Conservation (phyloP, 2,797 vertebrate genomes). For the Acipenser transmontanus region DNA sequence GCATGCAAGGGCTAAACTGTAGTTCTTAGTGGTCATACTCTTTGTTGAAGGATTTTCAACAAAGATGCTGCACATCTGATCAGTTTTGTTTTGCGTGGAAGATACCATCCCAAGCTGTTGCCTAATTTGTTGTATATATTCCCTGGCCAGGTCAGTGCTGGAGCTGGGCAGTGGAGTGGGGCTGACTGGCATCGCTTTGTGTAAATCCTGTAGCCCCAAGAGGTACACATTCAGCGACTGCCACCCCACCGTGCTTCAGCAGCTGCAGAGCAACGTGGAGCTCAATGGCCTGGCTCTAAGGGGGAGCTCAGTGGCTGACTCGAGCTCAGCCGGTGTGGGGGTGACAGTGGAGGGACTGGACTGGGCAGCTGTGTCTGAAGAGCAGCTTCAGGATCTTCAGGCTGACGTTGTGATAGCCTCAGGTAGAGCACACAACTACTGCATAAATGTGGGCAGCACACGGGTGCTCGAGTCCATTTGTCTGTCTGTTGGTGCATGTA, state of each 20-base stretch:
- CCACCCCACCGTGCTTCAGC: conserved; percentile 69
- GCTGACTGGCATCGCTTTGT: conserved; percentile 73
- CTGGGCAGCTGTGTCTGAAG: conserved; percentile 57
- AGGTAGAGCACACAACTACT: conserved; percentile 51
- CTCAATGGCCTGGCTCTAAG: conserved; percentile 54
- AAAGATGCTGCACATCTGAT: too few species aligned
- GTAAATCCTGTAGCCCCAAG: conserved; percentile 61
- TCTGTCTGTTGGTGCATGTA: too few species aligned
- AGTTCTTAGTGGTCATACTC: too few species aligned
- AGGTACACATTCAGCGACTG: conserved; percentile 76
- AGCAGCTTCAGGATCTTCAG: conserved; percentile 45
- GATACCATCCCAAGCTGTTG: not conserved
- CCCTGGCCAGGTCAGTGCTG: conserved; percentile 42
- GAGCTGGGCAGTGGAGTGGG: conserved; percentile 86
- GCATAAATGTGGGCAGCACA: too few species aligned
- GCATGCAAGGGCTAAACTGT: too few species aligned
- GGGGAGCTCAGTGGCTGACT: not conserved
- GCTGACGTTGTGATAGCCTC: conserved; percentile 68
- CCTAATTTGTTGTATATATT: not conserved
- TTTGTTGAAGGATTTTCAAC: too few species aligned
- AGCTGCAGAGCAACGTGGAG: conserved; percentile 63
- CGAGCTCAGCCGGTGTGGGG: not conserved
- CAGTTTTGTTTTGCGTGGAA: too few species aligned
- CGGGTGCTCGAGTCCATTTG: too few species aligned
- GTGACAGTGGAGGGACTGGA: conserved; percentile 66